Conservation (phyloP, 2,113 vertebrate genomes). For the Prionailurus viverrinus region DNA sequence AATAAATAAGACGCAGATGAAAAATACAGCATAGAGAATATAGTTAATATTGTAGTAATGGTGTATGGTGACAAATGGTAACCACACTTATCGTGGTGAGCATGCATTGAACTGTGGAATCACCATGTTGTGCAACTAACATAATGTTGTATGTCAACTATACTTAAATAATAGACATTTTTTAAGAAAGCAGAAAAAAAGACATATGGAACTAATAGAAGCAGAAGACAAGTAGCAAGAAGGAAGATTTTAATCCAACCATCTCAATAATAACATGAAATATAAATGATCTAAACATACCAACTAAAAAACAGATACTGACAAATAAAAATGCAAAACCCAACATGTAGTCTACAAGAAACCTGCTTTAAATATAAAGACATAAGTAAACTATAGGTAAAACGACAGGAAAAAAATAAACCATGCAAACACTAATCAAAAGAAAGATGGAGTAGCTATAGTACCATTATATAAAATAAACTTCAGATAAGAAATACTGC, state of each 20-base stretch:
- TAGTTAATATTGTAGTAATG: background rate
- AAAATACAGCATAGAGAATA: background rate
- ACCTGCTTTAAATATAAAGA: background rate
- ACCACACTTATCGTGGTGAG: background rate
- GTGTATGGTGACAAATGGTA: background rate
- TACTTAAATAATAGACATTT: background rate
- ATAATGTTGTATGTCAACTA: background rate
- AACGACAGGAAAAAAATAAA: background rate
- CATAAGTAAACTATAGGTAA: background rate
- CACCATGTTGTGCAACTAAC: background rate
- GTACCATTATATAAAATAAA: background rate
- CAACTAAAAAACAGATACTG: background rate
- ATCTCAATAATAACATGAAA: conserved; percentile 11
- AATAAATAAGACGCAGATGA: too few species aligned
- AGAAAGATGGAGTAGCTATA: background rate
- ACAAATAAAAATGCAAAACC: conserved; percentile 12
- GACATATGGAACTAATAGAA: background rate
- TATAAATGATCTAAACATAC: conserved; percentile 25
- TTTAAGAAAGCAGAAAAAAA: background rate
- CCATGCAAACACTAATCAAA: background rate
- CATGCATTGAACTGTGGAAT: background rate
- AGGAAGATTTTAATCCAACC: conserved; percentile 29
- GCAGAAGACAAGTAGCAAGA: conserved; percentile 31
- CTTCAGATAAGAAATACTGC: background rate
- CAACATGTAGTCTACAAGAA: background rate